Conservation (phyloP, 1,140 invertebrate species). For the Cotesia typhae region DNA sequence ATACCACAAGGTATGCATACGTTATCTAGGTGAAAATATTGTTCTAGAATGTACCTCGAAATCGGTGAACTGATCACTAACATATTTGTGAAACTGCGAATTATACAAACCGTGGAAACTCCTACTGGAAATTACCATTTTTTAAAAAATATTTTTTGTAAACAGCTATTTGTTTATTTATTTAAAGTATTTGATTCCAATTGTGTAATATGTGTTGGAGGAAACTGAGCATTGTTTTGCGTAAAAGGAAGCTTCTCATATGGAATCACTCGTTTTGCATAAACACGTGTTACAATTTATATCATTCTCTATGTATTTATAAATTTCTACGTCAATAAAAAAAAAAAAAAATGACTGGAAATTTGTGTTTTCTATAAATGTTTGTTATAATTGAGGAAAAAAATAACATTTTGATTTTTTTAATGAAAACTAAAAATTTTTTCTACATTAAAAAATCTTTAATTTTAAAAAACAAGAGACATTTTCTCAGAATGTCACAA, state of each 20-base stretch:
- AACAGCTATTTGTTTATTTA: too few relatives aligned
- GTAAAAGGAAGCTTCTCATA: conserved; percentile 42
- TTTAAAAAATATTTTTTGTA: too few relatives aligned
- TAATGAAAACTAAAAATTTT: background rate
- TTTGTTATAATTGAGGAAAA: too few relatives aligned
- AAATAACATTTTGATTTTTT: background rate
- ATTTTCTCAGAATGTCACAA: too few relatives aligned
- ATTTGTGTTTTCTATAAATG: too few relatives aligned
- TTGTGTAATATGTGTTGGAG: conserved; percentile 7
- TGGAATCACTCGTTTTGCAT: conserved; percentile 6
- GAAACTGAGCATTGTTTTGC: conserved; percentile 33
- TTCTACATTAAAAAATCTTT: background rate
- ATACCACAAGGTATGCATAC: conserved; percentile 9
- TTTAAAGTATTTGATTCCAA: background rate
- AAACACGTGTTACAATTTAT: too few relatives aligned
- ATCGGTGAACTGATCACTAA: conserved; percentile 34
- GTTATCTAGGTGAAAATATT: conserved; percentile 24
- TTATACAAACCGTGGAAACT: background rate
- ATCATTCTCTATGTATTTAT: too few relatives aligned
- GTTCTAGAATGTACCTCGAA: conserved; percentile 18
- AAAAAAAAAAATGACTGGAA: too few relatives aligned
- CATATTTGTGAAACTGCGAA: background rate
- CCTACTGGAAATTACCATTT: too few relatives aligned
- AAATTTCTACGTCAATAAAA: too few relatives aligned
- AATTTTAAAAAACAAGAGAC: too few relatives aligned